These are phyloP conservation scores for Altica lythri DNA, from an alignment of 2,888 invertebrate genomes.

Conservation along the genomic window DNA sequence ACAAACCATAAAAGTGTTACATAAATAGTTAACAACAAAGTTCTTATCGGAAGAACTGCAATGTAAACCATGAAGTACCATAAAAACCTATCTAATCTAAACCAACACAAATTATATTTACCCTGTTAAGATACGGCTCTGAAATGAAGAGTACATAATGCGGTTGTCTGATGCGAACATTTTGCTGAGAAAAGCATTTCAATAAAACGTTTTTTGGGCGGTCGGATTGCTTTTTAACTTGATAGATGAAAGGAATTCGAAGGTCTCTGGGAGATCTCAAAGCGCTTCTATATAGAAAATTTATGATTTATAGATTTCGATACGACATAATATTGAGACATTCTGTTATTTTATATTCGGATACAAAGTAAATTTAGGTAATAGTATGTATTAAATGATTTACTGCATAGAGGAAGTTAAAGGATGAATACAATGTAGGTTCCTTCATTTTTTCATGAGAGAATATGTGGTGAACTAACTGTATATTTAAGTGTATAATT, in stretches of 20 bases:
- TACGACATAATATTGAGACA: constrained; percentile 2
- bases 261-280: not conserved
- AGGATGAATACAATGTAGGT: not conserved
- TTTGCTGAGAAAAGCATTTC: constrained; percentile 9
- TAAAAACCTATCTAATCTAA: too few species aligned
- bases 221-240: constrained; percentile 8
- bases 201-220: constrained; percentile 7
- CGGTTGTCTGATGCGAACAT: not conserved
- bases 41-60: too few species aligned
- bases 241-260: constrained; percentile 15
- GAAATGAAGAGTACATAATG: too few species aligned
- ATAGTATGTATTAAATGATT: not conserved
- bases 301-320: constrained; percentile 10
- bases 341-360: constrained; percentile 1
- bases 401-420: not conserved
- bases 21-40: too few species aligned
- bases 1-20: too few species aligned
- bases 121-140: too few species aligned
- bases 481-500: too few species aligned
- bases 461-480: too few species aligned
- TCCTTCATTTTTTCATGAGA: too few species aligned
- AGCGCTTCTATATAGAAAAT: constrained; percentile 2
- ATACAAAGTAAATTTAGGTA: not conserved
- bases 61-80: too few species aligned
- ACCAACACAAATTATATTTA: too few species aligned